These are phyloP conservation scores for Philereme transversata DNA, from an alignment of 2,888 invertebrate genomes.

Conservation along the genomic window DNA sequence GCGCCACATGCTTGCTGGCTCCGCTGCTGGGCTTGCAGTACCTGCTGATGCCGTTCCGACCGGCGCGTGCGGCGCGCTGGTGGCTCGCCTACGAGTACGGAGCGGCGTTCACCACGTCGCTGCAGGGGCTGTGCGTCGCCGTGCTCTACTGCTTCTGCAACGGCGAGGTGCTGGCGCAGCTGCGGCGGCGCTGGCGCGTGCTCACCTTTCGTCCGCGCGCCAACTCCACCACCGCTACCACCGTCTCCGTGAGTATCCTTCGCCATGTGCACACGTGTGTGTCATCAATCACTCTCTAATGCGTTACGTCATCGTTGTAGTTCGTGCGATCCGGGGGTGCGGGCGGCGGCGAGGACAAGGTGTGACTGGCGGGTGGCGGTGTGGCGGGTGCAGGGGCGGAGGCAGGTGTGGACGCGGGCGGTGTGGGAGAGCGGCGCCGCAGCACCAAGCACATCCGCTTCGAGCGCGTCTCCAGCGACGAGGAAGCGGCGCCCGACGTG, in stretches of 20 bases:
- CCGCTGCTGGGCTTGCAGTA: constrained; percentile 96
- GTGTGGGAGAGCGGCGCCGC: constrained; percentile 40
- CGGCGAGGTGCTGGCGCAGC: constrained; percentile 95
- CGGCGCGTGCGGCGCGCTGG: constrained; percentile 87
- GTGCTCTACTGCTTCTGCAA: constrained; percentile 97
- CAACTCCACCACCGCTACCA: constrained; percentile 93
- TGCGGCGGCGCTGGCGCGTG: constrained; percentile 93
- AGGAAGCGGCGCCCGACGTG: constrained; percentile 66
- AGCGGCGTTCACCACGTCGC: constrained; percentile 93
- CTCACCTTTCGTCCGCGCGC: constrained; percentile 91
- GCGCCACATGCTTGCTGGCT: constrained; percentile 94
- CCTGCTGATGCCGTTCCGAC: constrained; percentile 93
- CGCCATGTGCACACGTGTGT: neutral
- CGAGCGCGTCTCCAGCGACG: constrained; percentile 74
- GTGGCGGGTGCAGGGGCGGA: constrained; percentile 37
- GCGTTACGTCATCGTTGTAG: constrained; percentile 76
- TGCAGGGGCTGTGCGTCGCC: constrained; percentile 96
- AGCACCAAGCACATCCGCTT: constrained; percentile 69
- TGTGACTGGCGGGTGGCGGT: constrained; percentile 88
- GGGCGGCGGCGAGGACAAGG: constrained; percentile 90
- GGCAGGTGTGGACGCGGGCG: constrained; percentile 31
- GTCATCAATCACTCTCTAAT: neutral
- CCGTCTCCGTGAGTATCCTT: constrained; percentile 90
- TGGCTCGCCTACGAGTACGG: constrained; percentile 92
- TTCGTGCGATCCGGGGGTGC: constrained; percentile 90